These are phyloP conservation scores for Sardina pilchardus DNA, from an alignment of 2,113 vertebrate species.

Conservation along the genomic window DNA sequence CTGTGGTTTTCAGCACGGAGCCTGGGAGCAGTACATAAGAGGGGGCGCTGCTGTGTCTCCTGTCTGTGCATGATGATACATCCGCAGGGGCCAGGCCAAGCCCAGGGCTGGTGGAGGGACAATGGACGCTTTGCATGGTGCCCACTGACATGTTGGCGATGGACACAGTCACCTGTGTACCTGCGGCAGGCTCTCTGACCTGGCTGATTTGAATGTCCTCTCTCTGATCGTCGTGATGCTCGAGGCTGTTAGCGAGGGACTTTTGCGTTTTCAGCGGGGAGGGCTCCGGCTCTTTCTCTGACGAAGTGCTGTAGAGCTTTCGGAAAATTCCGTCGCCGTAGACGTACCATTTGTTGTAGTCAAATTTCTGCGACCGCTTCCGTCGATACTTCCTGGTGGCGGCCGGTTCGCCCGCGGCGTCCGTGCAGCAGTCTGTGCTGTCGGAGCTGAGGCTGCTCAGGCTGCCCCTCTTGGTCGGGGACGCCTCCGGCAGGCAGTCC, in stretches of 20 bases:
- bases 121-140: conserved; percentile 22
- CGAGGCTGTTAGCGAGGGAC: conserved; percentile 42
- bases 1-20: conserved; percentile 49
- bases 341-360: conserved; percentile 94
- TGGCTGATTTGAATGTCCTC: conserved; percentile 46
- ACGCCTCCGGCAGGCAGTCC: conserved; percentile 77
- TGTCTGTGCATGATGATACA: conserved; percentile 36
- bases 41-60: conserved; percentile 40
- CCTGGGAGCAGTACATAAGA: conserved; percentile 50
- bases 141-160: background rate
- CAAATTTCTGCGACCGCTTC: conserved; percentile 83
- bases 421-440: conserved; percentile 52
- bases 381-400: conserved; percentile 71
- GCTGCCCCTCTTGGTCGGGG: conserved; percentile 61
- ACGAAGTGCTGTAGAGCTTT: conserved; percentile 80
- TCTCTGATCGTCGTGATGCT: conserved; percentile 44
- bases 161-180: conserved; percentile 6
- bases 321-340: conserved; percentile 89
- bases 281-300: conserved; percentile 65
- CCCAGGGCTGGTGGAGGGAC: conserved; percentile 34
- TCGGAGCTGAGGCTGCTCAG: conserved; percentile 54
- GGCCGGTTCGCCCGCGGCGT: conserved; percentile 55
- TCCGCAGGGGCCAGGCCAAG: conserved; percentile 33
- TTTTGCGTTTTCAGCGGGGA: conserved; percentile 52
- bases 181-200: conserved; percentile 13